Percentiles rank a stretch among this genome's conserved stretches.
Conservation (phyloP, 1,140 invertebrate genomes). For the Lanistes nyassanus region DNA sequence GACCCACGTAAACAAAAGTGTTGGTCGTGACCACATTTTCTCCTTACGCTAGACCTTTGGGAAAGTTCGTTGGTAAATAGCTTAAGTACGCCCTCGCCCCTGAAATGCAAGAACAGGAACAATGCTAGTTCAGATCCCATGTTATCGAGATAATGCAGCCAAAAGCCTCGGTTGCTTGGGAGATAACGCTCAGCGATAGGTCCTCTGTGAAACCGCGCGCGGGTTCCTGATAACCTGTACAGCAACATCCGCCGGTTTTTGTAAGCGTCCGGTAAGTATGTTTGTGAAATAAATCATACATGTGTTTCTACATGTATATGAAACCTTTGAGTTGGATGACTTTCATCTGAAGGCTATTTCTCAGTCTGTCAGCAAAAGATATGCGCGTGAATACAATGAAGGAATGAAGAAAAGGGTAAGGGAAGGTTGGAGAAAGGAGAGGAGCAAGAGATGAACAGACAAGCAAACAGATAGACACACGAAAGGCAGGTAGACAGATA, state of each 20-base stretch:
- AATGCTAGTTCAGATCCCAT: neutral
- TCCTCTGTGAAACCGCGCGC: neutral
- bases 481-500: no score
- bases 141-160: neutral
- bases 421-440: neutral
- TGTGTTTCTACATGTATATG: no score
- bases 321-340: no score
- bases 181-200: neutral
- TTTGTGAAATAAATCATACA: no score
- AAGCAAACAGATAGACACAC: slow-evolving; percentile 2
- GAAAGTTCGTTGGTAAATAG: no score
- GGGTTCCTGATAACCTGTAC: neutral
- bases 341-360: neutral
- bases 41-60: no score
- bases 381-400: neutral
- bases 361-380: neutral
- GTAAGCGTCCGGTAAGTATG: neutral
- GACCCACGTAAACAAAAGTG: no score
- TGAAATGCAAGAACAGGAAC: neutral
- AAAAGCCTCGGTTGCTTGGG: slow-evolving; percentile 10
- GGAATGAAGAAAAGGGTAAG: no score
- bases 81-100: neutral
- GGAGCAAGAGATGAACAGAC: neutral
- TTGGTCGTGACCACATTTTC: no score
- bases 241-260: no score